Evolutionary conservation across 2,888 invertebrate species (phyloP), one percentile per base, ranked within the genome.

Genomic region (Caenorhabditis virilis): DNA sequence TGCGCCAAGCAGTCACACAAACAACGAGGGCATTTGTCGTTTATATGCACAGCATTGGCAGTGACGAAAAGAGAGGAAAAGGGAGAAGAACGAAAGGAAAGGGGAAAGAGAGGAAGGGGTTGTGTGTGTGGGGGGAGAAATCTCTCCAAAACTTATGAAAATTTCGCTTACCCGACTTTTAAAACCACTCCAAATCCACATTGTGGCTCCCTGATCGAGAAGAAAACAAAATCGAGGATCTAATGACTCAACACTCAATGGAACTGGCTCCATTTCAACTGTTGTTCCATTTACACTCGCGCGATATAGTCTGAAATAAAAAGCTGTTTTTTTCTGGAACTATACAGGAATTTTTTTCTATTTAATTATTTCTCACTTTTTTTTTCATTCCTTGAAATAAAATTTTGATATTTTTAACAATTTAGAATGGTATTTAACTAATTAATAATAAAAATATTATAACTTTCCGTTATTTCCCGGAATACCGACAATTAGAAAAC

Each of bases 181-280:
- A 56, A 89, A 90, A 26, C 94, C 93, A 79, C 90, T 88, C 97
- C 97, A 98, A 70, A 97, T 88, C 84, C 89, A 94, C 75, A 97
- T 91, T 15, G 72, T 81, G 38, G 89, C 88, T 1, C 93, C 93
- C 27, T 89, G 89, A 83, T 98, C 97, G 41, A 98, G 85, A 13
- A 98, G 87, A 85, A 93, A 98, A 1, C 95, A 94, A 85, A 89
- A 93, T 68, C 92, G 87, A 0, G 92, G 90, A 87, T 99, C 97
- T 51, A 98, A 87, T 0, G 92, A 91, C 30, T 87, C 86, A 0
- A 67, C 56, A 22, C 61, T 51, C 2, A 80, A 57, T 1, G 78
- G 74, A 18, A 83, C 83, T 3, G 87, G 85, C 15, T 86, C 85
- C 38, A 91, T 88, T 0, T 89, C 86, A 36, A 85, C 76, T 42